Evolutionary conservation across 2,888 invertebrate species (phyloP), one percentile per base, ranked within the genome.

Genomic region (Eupithecia insigniata): DNA sequence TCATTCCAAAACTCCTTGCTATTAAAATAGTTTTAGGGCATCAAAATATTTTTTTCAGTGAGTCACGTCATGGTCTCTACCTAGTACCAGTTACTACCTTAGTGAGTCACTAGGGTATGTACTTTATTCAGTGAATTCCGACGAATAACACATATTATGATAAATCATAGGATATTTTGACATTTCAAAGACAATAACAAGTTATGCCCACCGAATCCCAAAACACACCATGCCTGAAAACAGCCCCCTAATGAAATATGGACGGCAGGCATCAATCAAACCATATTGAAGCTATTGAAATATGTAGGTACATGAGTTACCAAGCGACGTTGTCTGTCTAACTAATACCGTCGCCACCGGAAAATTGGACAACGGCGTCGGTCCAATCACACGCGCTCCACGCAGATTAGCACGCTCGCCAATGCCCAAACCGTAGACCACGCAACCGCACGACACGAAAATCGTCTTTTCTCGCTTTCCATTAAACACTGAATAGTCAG

Each of bases 321-420:
- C 84, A 86, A 87, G 86, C 89, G 88, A 83, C 81, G 90, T 89
- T 90, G 91, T 90, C 89, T 86, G 89, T 81, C 82, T 85, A 89
- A 90, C 91, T 92, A 91, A 90, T 92, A 80, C 84, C 84, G 86
- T 87, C 85, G 89, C 87, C 78, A 89, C 92, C 92, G 93, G 93
- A 93, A 93, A 93, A 94, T 94, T 93, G 93, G 90, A 93, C 92
- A 90, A 86, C 88, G 87, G 84, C 87, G 90, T 89, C 90, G 90
- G 89, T 87, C 92, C 93, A 93, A 94, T 94, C 93, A 93, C 88
- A 92, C 88, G 92, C 92, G 91, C 92, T 90, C 92, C 85, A 91
- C 90, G 90, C 92, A 93, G 92, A 94, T 94, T 93, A 92, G 93
- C 90, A 87, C 89, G 88, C 85, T 91, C 90, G 85, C 89, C 90